These are phyloP conservation scores for Idaea biselata DNA, from an alignment of 2,888 invertebrate genomes.

Conservation along the genomic window DNA sequence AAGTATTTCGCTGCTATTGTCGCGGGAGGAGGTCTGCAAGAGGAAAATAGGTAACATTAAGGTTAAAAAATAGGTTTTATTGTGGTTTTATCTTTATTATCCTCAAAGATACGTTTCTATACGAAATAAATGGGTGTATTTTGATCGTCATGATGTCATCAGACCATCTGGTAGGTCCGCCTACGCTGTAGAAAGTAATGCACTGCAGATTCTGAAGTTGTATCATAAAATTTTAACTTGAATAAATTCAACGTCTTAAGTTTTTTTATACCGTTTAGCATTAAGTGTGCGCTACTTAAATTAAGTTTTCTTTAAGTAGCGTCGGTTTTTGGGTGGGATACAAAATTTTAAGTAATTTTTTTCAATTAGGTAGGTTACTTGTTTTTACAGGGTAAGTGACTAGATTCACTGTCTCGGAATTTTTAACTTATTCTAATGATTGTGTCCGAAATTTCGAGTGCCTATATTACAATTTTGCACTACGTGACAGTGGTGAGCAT, in stretches of 20 bases:
- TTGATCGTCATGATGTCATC: not conserved
- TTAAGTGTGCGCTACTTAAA: not conserved
- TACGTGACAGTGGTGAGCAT: too few species aligned
- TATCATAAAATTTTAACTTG: constrained; percentile 1
- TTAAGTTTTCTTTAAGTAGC: too few species aligned
- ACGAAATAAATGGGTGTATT: too few species aligned
- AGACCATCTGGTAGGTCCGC: constrained; percentile 1
- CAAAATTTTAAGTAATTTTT: too few species aligned
- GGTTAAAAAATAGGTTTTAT: not conserved
- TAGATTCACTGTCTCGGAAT: too few species aligned
- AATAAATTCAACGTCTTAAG: not conserved
- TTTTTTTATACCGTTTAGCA: not conserved
- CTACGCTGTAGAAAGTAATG: not conserved
- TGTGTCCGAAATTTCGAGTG: too few species aligned
- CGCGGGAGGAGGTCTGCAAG: not conserved
- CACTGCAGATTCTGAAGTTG: not conserved
- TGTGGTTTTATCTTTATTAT: not conserved
- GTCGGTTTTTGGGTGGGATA: too few species aligned
- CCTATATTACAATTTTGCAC: too few species aligned
- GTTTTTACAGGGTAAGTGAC: too few species aligned
- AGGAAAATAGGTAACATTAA: not conserved
- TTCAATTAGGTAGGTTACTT: too few species aligned
- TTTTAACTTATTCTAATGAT: too few species aligned
- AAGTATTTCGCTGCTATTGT: constrained; percentile 8
- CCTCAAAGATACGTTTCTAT: not conserved